These are phyloP conservation scores for Psephotus haematonotus DNA, from an alignment of 2,113 vertebrate genomes.

Conservation along the genomic window DNA sequence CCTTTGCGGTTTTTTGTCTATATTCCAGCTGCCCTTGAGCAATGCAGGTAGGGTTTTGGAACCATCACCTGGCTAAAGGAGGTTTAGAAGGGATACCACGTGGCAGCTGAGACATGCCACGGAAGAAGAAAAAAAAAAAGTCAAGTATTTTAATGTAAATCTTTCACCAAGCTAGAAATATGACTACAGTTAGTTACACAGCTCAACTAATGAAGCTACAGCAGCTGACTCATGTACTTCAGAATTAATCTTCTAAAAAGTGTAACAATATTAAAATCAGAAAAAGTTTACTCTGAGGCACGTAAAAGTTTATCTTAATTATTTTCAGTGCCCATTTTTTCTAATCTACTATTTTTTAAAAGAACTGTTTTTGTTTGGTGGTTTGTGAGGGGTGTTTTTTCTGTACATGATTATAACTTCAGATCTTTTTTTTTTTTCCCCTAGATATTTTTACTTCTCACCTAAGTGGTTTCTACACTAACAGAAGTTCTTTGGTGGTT, in stretches of 20 bases:
- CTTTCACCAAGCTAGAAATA: background rate
- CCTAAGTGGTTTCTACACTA: background rate
- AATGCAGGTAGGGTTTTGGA: background rate
- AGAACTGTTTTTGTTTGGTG: background rate
- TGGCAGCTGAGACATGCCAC: background rate
- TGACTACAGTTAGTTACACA: background rate
- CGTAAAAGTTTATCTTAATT: background rate
- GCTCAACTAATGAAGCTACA: background rate
- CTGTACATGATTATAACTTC: background rate
- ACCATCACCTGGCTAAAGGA: background rate
- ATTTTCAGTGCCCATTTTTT: background rate
- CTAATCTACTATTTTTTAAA: background rate
- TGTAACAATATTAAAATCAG: background rate
- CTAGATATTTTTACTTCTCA: background rate
- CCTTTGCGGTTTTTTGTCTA: accelerated
- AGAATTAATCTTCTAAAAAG: background rate
- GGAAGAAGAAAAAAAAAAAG: background rate
- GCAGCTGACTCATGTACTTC: background rate
- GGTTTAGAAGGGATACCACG: background rate
- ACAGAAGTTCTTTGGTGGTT: background rate
- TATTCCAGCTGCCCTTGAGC: background rate
- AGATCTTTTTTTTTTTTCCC: background rate
- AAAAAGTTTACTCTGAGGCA: background rate
- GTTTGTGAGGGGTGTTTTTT: background rate
- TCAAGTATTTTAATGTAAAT: background rate